Conservation (phyloP, 2,888 invertebrate genomes). For the Oconnorella tubifera region DNA sequence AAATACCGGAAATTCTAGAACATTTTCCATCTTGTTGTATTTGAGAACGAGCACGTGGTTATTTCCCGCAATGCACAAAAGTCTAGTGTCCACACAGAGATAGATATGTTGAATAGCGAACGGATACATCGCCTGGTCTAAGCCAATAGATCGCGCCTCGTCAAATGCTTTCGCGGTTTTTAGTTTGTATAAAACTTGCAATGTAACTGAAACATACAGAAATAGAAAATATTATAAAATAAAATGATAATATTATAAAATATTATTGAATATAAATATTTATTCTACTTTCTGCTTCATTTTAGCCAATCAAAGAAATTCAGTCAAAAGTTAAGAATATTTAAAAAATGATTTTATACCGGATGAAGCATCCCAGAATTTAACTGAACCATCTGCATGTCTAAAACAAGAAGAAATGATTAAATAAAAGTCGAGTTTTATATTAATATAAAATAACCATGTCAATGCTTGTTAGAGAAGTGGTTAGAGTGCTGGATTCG, state of each 20-base stretch:
- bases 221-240: neutral
- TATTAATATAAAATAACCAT: too few species aligned
- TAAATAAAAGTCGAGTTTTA: neutral
- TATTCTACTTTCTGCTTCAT: neutral
- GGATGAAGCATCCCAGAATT: constrained; percentile 60
- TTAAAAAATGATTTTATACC: too few species aligned
- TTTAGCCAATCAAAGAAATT: too few species aligned
- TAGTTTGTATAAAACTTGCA: constrained; percentile 93
- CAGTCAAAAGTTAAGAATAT: too few species aligned
- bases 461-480: too few species aligned
- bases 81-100: constrained; percentile 87
- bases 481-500: too few species aligned
- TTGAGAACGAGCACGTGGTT: constrained; percentile 93
- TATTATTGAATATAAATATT: neutral
- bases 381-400: constrained; percentile 95
- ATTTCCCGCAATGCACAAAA: constrained; percentile 83
- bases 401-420: constrained; percentile 48
- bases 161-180: constrained; percentile 92
- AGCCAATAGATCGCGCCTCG: constrained; percentile 61
- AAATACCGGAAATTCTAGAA: constrained; percentile 56
- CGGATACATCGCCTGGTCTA: constrained; percentile 64
- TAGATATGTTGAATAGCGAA: constrained; percentile 79
- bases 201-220: constrained; percentile 64
- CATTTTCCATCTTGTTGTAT: constrained; percentile 86
- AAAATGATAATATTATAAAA: neutral